These are phyloP conservation scores for Asobara japonica DNA, from an alignment of 1,140 invertebrate species.

Conservation along the genomic window DNA sequence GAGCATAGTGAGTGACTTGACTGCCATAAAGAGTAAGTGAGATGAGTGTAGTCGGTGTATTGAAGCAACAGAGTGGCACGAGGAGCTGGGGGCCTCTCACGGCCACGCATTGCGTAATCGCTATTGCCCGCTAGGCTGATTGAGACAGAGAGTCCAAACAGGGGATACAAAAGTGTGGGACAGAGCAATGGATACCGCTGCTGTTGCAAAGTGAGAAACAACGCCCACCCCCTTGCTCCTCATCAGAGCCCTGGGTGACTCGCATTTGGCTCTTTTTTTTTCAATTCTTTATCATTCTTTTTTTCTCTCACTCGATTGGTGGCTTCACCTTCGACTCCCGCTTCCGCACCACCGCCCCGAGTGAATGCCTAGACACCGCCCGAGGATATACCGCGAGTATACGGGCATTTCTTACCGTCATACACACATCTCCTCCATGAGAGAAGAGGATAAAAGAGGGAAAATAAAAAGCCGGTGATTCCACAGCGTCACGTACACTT, in stretches of 20 bases:
- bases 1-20: background rate
- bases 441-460: background rate
- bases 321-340: conserved; percentile 27
- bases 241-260: no score
- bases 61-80: conserved; percentile 10
- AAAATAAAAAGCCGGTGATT: background rate
- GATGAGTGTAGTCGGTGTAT: background rate
- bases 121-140: conserved; percentile 47
- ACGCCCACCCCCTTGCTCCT: conserved; percentile 19
- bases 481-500: background rate
- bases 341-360: conserved; percentile 16
- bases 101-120: conserved; percentile 65
- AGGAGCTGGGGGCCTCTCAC: conserved; percentile 53
- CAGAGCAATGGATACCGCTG: conserved; percentile 53
- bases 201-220: conserved; percentile 23
- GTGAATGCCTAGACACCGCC: conserved; percentile 14
- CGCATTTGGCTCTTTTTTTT: conserved; percentile 25
- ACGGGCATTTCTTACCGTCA: conserved; percentile 9
- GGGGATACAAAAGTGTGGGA: conserved; percentile 57
- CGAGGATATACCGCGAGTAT: conserved; percentile 7
- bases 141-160: conserved; percentile 16
- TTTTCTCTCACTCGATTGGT: background rate
- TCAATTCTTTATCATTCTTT: background rate
- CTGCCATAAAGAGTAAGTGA: conserved; percentile 12
- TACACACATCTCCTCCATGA: background rate